These are phyloP conservation scores for Thomomys bottae DNA, from an alignment of 2,113 vertebrate genomes.

Conservation along the genomic window DNA sequence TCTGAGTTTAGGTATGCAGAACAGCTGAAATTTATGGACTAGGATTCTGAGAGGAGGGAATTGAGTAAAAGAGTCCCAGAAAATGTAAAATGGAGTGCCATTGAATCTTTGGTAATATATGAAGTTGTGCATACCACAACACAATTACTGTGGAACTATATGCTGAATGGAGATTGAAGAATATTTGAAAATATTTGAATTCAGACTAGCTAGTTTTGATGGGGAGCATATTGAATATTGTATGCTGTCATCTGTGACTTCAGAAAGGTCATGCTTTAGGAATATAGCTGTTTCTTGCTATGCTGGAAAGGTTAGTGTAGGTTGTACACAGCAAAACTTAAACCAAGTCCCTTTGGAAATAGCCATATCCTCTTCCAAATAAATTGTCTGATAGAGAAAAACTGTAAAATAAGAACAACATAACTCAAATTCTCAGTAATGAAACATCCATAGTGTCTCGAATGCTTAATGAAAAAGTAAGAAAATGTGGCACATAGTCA, in stretches of 20 bases:
- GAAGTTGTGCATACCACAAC: not conserved
- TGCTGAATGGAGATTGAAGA: not conserved
- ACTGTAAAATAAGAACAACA: not conserved
- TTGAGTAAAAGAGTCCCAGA: not conserved
- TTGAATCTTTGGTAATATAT: not conserved
- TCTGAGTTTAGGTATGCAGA: not conserved
- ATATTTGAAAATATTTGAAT: not conserved
- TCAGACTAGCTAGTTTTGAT: not conserved
- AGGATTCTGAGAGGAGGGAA: not conserved
- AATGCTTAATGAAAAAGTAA: not conserved
- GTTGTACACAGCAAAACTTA: not conserved
- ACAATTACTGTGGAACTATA: not conserved
- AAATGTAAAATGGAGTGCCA: not conserved
- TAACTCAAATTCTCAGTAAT: not conserved
- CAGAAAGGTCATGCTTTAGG: not conserved
- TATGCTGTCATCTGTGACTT: constrained; percentile 16
- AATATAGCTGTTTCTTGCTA: not conserved
- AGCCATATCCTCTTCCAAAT: not conserved
- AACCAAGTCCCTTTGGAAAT: not conserved
- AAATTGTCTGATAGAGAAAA: not conserved
- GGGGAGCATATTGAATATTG: not conserved
- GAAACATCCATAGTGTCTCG: not conserved
- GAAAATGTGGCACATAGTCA: not conserved
- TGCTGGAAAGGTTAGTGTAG: not conserved
- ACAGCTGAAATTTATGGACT: not conserved